phyloP scores from a whole-genome alignment of 1,140 invertebrate species.

The Papilio polytes region DNA sequence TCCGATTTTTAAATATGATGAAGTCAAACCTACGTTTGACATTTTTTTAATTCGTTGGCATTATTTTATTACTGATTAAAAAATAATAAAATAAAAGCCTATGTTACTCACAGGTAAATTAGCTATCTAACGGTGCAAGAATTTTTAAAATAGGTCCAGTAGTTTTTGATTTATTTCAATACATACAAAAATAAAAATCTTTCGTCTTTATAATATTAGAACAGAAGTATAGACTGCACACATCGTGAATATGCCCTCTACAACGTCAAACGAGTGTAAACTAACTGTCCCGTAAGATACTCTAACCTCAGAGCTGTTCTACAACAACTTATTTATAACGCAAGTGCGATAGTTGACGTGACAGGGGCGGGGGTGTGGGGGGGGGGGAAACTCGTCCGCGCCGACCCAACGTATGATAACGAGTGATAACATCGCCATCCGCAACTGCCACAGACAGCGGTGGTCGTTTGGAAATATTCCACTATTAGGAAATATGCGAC shows the following conservation, averaged over 20 bases:
- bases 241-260: neutral
- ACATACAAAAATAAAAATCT: too few species aligned
- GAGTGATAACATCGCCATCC: slow-evolving; percentile 19
- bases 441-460: neutral
- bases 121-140: too few species aligned
- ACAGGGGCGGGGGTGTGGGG: neutral
- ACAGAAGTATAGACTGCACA: too few species aligned
- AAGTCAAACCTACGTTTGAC: too few species aligned
- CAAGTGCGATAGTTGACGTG: slow-evolving; percentile 1
- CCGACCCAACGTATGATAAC: slow-evolving; percentile 11
- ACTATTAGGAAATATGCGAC: slow-evolving; percentile 31
- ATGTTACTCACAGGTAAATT: too few species aligned
- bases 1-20: neutral
- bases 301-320: slow-evolving; percentile 13
- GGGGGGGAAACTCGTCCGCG: neutral
- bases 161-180: too few species aligned
- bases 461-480: slow-evolving; percentile 23
- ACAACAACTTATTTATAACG: slow-evolving; percentile 16
- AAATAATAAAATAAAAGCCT: too few species aligned
- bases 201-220: too few species aligned
- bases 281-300: neutral
- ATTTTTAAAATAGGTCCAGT: too few species aligned
- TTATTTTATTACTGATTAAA: neutral
- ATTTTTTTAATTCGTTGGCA: too few species aligned
- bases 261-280: neutral